Conservation (phyloP, 2,113 vertebrate genomes). For the Macaca mulatta region DNA sequence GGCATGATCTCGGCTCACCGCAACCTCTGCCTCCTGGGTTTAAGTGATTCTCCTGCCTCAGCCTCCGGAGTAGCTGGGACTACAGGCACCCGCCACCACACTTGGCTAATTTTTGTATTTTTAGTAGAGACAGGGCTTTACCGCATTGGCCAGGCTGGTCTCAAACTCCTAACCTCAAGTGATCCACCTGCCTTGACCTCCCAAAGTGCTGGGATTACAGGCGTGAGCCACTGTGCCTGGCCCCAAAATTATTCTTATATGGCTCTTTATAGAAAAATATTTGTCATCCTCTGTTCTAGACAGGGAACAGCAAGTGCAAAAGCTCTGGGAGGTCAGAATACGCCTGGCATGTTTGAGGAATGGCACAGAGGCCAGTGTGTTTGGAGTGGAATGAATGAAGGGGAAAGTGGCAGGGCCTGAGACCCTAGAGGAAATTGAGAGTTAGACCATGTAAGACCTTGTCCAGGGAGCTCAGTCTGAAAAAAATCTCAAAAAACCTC, state of each 20-base stretch:
- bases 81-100: fast-evolving
- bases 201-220: background rate
- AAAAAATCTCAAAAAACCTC: too few relatives aligned
- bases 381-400: background rate
- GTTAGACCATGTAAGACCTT: background rate
- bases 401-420: background rate
- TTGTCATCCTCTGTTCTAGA: background rate
- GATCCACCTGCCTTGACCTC: too few relatives aligned
- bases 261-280: background rate
- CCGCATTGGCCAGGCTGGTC: too few relatives aligned
- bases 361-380: background rate
- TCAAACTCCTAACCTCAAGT: too few relatives aligned
- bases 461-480: too few relatives aligned
- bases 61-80: too few relatives aligned
- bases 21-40: background rate
- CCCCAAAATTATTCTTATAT: background rate
- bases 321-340: background rate
- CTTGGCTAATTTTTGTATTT: too few relatives aligned
- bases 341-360: background rate
- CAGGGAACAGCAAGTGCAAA: background rate
- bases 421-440: background rate
- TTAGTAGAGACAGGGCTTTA: too few relatives aligned
- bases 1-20: background rate
- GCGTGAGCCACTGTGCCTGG: fast-evolving
- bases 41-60: too few relatives aligned